A percentile compares a stretch with the other conserved stretches of the same genome.
Conservation (phyloP, 2,888 invertebrate genomes). For the Isoperla grammatica region DNA sequence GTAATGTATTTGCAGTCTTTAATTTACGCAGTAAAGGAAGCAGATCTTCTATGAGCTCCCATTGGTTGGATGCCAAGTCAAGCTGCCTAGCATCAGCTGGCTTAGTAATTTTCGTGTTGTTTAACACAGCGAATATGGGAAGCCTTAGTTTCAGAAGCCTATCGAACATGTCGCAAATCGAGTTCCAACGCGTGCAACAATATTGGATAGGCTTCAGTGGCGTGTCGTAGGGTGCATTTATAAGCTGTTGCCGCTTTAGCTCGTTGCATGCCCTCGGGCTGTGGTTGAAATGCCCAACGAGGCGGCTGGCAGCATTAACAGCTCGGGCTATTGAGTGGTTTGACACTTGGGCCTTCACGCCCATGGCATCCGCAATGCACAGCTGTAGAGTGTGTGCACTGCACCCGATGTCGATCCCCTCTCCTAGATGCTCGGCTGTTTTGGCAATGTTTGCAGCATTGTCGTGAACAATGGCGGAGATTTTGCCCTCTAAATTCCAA, state of each 20-base stretch:
- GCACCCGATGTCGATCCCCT: conserved; percentile 29
- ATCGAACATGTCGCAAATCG: no score
- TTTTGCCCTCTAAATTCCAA: not conserved
- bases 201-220: no score
- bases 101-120: no score
- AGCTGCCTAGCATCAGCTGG: no score
- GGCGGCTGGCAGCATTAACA: not conserved
- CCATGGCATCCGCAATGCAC: conserved; percentile 32
- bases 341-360: not conserved
- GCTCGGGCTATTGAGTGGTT: not conserved
- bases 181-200: no score
- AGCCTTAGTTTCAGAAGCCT: no score
- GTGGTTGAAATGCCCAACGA: conserved; percentile 25
- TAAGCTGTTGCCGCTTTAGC: not conserved
- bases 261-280: conserved; percentile 12
- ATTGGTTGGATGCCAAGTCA: no score
- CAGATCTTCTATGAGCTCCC: no score
- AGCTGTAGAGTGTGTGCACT: conserved; percentile 35
- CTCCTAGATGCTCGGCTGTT: conserved; percentile 16
- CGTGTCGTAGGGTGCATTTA: not conserved
- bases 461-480: conserved; percentile 33
- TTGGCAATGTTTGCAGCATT: conserved; percentile 35
- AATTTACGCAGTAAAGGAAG: no score
- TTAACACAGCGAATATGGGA: no score
- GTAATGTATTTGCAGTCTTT: no score